phyloP scores from a whole-genome alignment of 2,888 invertebrate genomes.

The Macaria liturata region DNA sequence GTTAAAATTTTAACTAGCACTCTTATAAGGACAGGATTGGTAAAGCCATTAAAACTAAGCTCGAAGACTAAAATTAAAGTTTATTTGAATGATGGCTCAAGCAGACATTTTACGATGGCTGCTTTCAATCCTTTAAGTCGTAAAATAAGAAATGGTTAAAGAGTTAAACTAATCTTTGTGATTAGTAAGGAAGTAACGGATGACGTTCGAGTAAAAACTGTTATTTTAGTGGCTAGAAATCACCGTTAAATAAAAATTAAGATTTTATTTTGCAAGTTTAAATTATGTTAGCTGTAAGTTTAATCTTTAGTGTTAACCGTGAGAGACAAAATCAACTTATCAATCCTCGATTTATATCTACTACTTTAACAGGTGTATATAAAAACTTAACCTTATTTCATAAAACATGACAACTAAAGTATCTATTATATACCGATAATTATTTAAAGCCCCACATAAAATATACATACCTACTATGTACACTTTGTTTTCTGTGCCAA shows the following conservation, averaged over 20 bases:
- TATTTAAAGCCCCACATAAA: too few relatives aligned
- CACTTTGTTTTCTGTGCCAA: too few relatives aligned
- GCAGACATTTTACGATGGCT: slow-evolving; percentile 35
- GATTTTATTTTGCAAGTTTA: too few relatives aligned
- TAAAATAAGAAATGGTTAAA: slow-evolving; percentile 36
- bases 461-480: too few relatives aligned
- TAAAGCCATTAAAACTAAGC: slow-evolving; percentile 34
- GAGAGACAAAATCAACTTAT: too few relatives aligned
- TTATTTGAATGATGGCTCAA: slow-evolving; percentile 35
- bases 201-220: slow-evolving; percentile 20
- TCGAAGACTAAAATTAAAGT: slow-evolving; percentile 33
- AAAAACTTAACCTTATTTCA: too few relatives aligned
- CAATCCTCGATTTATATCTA: too few relatives aligned
- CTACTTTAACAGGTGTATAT: too few relatives aligned
- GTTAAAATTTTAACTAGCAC: slow-evolving; percentile 30
- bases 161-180: slow-evolving; percentile 35
- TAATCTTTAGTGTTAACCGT: too few relatives aligned
- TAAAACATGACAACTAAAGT: too few relatives aligned
- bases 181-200: slow-evolving; percentile 30
- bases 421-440: too few relatives aligned
- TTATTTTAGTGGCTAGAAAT: slow-evolving; percentile 1
- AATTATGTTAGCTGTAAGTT: too few relatives aligned
- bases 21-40: slow-evolving; percentile 28
- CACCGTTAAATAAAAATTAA: not conserved
- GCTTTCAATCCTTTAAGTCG: slow-evolving; percentile 39